Evolutionary conservation across 2,113 vertebrate genomes (phyloP).

Genomic region (Rissa tridactyla): DNA sequence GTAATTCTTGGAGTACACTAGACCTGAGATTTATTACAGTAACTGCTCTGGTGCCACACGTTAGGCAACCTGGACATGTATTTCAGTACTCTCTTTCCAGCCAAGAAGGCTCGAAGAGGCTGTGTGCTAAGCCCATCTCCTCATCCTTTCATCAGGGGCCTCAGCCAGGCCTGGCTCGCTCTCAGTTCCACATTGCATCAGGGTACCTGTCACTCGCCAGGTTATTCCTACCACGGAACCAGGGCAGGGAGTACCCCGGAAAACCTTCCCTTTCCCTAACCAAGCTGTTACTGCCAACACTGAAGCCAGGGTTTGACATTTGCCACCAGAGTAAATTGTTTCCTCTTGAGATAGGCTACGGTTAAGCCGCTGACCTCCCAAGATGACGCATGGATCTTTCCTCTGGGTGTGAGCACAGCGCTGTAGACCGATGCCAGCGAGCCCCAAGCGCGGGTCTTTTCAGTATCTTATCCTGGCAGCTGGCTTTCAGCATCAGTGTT

Average conservation of each 20-base stretch:
- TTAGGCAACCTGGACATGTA: conserved; percentile 54
- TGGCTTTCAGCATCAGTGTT: not conserved
- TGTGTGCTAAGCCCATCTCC: not conserved
- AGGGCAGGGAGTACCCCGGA: not conserved
- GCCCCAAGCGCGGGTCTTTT: not conserved
- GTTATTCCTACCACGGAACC: not conserved
- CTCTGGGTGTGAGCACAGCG: not conserved
- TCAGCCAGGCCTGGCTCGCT: not conserved
- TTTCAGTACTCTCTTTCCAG: conserved; percentile 25
- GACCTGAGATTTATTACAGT: conserved; percentile 56
- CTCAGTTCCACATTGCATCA: not conserved
- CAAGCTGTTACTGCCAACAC: not conserved
- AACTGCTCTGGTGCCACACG: conserved; percentile 45
- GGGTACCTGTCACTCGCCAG: not conserved
- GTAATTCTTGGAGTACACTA: conserved; percentile 61
- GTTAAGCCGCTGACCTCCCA: conserved; percentile 44
- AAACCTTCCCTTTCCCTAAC: not conserved
- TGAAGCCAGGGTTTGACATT: not conserved
- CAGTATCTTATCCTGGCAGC: not conserved
- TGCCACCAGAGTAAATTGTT: conserved; percentile 31
- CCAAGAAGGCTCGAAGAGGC: not conserved
- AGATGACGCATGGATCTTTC: not conserved
- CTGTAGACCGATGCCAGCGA: not conserved
- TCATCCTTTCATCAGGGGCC: not conserved
- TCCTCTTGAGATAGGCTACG: conserved; percentile 48